Base-by-base conservation (phyloP, 2,888 invertebrate species). In the Leptarthrus brevirostris region DNA sequence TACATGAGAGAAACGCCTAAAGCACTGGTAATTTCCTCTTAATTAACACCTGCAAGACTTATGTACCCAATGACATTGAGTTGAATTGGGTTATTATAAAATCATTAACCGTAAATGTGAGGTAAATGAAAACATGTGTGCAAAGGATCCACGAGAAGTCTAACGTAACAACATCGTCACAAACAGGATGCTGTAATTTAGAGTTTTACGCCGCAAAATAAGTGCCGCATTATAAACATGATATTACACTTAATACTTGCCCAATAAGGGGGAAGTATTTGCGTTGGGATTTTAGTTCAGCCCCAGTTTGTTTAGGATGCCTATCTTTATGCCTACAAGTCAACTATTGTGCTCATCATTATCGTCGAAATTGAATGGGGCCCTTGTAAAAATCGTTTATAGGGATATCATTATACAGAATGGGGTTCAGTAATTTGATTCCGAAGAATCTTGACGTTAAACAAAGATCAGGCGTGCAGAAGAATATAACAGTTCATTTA, bases 41-140 rank as follows among this genome's bases (percentile, higher is more conserved):
- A 58, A 58, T 58, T 58, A 58, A 58, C 58, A 34, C 58, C 40
- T 58, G 34, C 34, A 58, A 58, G 58, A 58, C 40, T 58, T 58
- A 58, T 58, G 58, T 18, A 58, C 36, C 40, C 58, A 36, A 58
- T 58, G 58, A 58, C 34, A 58, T 36, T 20, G 36, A 36, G 36
- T 58, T 20, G 20, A 36, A 58, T 58, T 58, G 58, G 58, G 58
- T 58, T 58, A 58, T 58, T 58, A 58, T 58, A 58, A 40, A 58
- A 58, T 58, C 58, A 58, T 58, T 58, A 58, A 58, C 36, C 22
- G 36, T 40, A 30, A 58, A n/a, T 36, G 58, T 58, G 18, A 12
- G 16, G 34, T 16, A 34, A 58, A 58, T 36, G 58, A 58, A 58
- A 58, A 36, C 58, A 58, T 36, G 36, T 58, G 36, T 36, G 58